Evolutionary conservation across 2,113 vertebrate genomes (phyloP), one percentile per base, ranked within the genome.

Genomic region (Pseudorasbora parva): DNA sequence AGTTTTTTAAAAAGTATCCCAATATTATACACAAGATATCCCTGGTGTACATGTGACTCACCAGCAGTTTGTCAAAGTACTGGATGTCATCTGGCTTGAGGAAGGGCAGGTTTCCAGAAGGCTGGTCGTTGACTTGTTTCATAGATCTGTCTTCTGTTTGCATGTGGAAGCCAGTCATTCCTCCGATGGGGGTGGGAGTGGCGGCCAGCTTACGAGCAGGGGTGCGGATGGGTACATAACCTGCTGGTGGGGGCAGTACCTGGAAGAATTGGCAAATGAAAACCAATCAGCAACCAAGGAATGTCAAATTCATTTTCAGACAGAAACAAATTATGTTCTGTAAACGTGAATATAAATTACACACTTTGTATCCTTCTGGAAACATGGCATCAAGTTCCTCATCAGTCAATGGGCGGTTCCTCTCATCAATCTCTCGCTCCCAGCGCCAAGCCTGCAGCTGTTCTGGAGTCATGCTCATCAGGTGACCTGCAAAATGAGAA

Each of bases 391-490:
- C 98, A 51, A 99, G 91, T 88, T 99, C 98, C 49, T 99, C 98
- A 62, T 99, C 98, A 78, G 98, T 98, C 49, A 99, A 96, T 0
- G 98, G 98, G 6, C 98, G 95, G 88, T 99, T 99, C 90, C 98
- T 94, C 88, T 99, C 98, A 87, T 99, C 98, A 49, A 99, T 99
- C 86, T 99, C 98, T 79, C 98, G 93, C 91, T 99, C 98, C 98
- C 98, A 99, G 1, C 98, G 92, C 98, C 98, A 99, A 4, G 98
- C 98, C 87, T 99, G 98, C 87, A 99, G 95, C 88, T 99, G 98
- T 89, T 99, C 98, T 57, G 97, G 98, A 84, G 98, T 99, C 98
- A 99, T 99, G 91, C 97, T 99, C 97, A 99, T 99, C 85, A 99
- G 95, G 88, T 99, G 98, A 91, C 98, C 98, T 99, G 82, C 1